Percentiles rank a stretch among this genome's conserved stretches.
Conservation (phyloP, 2,888 invertebrate species). For the Aproaerema taeniolella region DNA sequence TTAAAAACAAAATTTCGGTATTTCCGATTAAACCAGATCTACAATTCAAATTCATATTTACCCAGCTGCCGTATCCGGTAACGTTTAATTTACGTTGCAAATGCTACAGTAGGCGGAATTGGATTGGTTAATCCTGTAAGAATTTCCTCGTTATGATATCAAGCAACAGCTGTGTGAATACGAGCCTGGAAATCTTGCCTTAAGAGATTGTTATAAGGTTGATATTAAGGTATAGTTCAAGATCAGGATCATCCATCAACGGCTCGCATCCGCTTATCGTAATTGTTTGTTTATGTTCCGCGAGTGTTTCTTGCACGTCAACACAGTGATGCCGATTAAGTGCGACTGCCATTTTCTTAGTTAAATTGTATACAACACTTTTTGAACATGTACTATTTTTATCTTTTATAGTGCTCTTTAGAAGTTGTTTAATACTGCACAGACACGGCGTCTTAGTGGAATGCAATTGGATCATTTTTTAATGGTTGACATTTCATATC, state of each 20-base stretch:
- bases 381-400: too few species aligned
- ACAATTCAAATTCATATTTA: conserved; percentile 30
- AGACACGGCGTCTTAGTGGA: too few species aligned
- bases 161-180: conserved; percentile 5
- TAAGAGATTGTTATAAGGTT: conserved; percentile 8
- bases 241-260: conserved; percentile 13
- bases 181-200: neutral
- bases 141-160: conserved; percentile 13
- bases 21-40: conserved; percentile 18
- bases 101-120: conserved; percentile 23
- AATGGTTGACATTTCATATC: too few species aligned
- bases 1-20: conserved; percentile 7
- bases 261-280: conserved; percentile 36
- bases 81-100: conserved; percentile 35
- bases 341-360: neutral
- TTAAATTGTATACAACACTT: neutral
- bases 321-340: conserved; percentile 26
- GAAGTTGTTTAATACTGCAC: too few species aligned
- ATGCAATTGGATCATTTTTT: too few species aligned
- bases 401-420: too few species aligned
- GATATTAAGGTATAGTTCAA: neutral
- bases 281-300: conserved; percentile 36
- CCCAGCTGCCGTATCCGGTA: conserved; percentile 23
- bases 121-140: conserved; percentile 22
- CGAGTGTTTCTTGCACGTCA: conserved; percentile 40